Conservation (phyloP, 2,888 invertebrate genomes). For the Lasioglossum oenotherae region DNA sequence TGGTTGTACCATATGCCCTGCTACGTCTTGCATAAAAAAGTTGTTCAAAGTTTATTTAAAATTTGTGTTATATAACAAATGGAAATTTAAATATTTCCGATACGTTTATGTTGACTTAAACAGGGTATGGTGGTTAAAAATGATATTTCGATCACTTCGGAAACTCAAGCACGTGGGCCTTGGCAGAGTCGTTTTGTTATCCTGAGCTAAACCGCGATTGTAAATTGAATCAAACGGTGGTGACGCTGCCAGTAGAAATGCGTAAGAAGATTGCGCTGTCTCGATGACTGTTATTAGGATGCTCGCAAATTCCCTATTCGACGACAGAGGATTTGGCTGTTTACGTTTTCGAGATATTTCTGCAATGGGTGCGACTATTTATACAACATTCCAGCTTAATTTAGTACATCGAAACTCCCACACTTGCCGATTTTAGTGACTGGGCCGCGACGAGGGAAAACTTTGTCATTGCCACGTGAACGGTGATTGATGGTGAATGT, state of each 20-base stretch:
- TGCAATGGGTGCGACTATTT: conserved; percentile 76
- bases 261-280: conserved; percentile 14
- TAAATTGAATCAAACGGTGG: neutral
- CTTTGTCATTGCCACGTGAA: conserved; percentile 12
- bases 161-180: neutral
- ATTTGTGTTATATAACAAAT: neutral
- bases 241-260: conserved; percentile 4
- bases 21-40: neutral
- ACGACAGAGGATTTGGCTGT: conserved; percentile 67
- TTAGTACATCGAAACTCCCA: conserved; percentile 66
- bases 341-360: conserved; percentile 74
- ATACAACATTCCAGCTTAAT: conserved; percentile 75
- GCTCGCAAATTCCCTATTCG: conserved; percentile 47
- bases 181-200: neutral
- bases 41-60: neutral
- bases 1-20: no score
- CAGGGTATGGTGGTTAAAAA: neutral
- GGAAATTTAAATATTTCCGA: neutral
- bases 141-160: neutral
- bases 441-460: conserved; percentile 39
- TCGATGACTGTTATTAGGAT: conserved; percentile 41
- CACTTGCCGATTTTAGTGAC: conserved; percentile 48
- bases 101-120: neutral
- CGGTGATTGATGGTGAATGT: neutral
- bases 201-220: neutral